Base-by-base conservation (phyloP, 2,113 vertebrate genomes). In the Labeo rohita region DNA sequence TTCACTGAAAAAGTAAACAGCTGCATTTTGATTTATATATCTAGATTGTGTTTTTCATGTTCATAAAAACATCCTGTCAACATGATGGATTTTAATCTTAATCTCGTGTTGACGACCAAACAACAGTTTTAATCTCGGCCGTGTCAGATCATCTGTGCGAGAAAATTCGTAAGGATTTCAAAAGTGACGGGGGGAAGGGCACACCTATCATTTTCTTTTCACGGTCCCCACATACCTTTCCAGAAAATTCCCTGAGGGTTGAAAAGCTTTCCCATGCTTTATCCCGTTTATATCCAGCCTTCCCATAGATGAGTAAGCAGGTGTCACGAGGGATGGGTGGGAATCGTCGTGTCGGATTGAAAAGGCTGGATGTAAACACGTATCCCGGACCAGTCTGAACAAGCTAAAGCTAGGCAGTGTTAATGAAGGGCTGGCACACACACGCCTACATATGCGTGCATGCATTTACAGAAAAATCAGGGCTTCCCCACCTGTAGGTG, bases 281-380 rank as follows among this genome's bases (percentile, higher is more conserved):
- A 68, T 92, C 82, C 90, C 86, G 77, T 61, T 65, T 73, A 56
- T 85, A 80, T 83, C 84, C 21, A 68, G 43, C 84, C 85, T 85
- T 70, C 70, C 76, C 86, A 80, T 86, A 15, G 89, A 88, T 90
- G 92, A 90, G 88, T 90, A 89, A 92, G 87, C 65, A 85, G 65
- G 75, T 79, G 70, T 85, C 86, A 78, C 83, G 89, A 75, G 87
- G 73, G 88, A 91, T 92, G 93, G 93, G 94, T 93, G 92, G 92
- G 94, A 93, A 91, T 66, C 0, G 70, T 83, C 50, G 50, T 43
- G 85, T 84, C 85, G 34, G 63, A 88, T 84, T 92, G 86, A 92
- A 92, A 94, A 92, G 87, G 87, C 77, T 93, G 87, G 89, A 94
- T 94, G 92, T 94, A 95, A 95, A 95, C 93, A 94, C 83, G 90